Evolutionary conservation across 1,140 invertebrate species (phyloP), one percentile per base, ranked within the genome.

Genomic region (Camponotus floridanus): DNA sequence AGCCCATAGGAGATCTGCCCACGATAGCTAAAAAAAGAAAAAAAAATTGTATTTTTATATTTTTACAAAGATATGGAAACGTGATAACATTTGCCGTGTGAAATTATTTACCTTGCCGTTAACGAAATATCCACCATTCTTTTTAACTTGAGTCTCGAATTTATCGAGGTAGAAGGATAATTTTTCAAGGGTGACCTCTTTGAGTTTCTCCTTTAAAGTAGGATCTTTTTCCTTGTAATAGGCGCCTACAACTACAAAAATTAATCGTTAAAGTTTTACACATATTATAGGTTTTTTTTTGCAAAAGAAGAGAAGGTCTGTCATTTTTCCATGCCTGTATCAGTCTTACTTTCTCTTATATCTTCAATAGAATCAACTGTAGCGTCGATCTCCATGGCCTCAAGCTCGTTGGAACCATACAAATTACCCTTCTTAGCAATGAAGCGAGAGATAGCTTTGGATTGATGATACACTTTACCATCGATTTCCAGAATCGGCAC

Each of bases 401-500:
- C 97, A 92, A 96, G 95, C 59, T 96, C 96, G 88, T 96, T 95
- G 74, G 95, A 94, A 0, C 97, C 97, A 81, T 95, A 95, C 55
- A 98, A 91, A 80, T 96, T 96, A 42, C 96, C 96, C 76, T 96
- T 94, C 89, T 96, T 97, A n/a, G 97, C 97, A 8, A 97, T 91
- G 91, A 96, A 97, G 31, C 97, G 95, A 45, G 95, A 95, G 88
- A 98, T 97, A 21, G 97, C 96, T 62, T 96, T 94, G 67, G 96
- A 96, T 93, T 98, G 97, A 90, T 96, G 95, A n/a, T 97, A 94
- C 73, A 93, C 85, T 91, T 97, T 96, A 3, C 96, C 97, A 90
- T 98, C 96, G 7, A 97, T 94, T 91, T 97, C 97, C 87, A 98
- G 90, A 57, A 97, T 94, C 0, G 97, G 97, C 57, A 97, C 88